These are phyloP conservation scores for Synanthedon vespiformis DNA, from an alignment of 2,888 invertebrate species.

Conservation along the genomic window DNA sequence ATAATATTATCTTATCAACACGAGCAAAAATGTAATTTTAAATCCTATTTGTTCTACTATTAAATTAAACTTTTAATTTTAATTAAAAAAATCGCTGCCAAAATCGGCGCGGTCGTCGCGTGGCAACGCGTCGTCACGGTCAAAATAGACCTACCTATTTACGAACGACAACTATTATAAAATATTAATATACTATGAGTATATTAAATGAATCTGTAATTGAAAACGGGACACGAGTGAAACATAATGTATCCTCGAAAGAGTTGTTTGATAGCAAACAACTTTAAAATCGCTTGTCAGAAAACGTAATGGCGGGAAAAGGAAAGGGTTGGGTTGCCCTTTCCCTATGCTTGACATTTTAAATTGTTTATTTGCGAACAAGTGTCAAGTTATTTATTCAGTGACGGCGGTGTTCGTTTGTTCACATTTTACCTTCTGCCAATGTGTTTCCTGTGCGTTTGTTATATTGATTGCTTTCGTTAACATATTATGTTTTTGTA, in stretches of 20 bases:
- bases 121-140: too few relatives aligned
- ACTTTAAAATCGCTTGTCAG: constrained; percentile 57
- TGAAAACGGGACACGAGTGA: neutral
- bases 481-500: too few relatives aligned
- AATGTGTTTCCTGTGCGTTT: constrained; percentile 1
- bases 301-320: constrained; percentile 53
- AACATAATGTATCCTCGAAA: neutral
- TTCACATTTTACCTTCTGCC: neutral
- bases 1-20: too few relatives aligned
- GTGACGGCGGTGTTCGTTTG: constrained; percentile 17
- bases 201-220: constrained; percentile 5
- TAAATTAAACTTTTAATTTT: too few relatives aligned
- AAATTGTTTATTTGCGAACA: constrained; percentile 69
- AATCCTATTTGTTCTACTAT: too few relatives aligned
- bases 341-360: constrained; percentile 66
- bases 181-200: too few relatives aligned
- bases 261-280: constrained; percentile 27
- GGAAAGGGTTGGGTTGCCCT: constrained; percentile 59
- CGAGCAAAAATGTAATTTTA: too few relatives aligned
- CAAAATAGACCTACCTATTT: too few relatives aligned
- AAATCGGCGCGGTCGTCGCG: too few relatives aligned
- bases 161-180: too few relatives aligned
- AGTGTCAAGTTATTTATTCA: constrained; percentile 68
- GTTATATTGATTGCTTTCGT: neutral
- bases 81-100: too few relatives aligned